phyloP scores from a whole-genome alignment of 2,797 vertebrate species.

The Ctenopoma multispine region DNA sequence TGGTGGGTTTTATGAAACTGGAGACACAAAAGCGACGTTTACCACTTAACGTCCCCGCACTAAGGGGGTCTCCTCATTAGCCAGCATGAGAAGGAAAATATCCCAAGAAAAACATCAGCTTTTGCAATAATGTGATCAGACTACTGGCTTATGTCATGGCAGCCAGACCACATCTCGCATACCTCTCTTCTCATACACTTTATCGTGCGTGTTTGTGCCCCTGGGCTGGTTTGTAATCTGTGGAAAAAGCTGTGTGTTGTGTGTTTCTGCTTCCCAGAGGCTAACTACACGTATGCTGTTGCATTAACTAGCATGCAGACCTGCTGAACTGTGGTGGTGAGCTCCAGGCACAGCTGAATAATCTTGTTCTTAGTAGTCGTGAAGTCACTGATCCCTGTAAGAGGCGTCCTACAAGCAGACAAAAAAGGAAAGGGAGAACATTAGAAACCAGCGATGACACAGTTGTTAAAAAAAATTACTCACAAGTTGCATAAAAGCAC shows the following conservation, averaged over 20 bases:
- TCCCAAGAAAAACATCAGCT: constrained; percentile 68
- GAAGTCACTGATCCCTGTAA: constrained; percentile 97
- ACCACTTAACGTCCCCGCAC: constrained; percentile 63
- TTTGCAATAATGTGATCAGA: constrained; percentile 67
- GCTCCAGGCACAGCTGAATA: constrained; percentile 97
- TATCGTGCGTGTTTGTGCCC: constrained; percentile 59
- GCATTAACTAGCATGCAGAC: constrained; percentile 80
- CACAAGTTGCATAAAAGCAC: not conserved
- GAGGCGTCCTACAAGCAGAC: constrained; percentile 87
- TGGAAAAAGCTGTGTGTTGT: constrained; percentile 61
- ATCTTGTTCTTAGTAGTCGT: constrained; percentile 98
- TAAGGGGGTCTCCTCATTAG: constrained; percentile 75
- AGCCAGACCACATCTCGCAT: constrained; percentile 74
- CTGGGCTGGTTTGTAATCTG: constrained; percentile 44
- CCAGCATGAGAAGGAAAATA: constrained; percentile 40
- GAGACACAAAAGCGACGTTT: constrained; percentile 67
- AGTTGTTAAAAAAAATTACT: constrained; percentile 1
- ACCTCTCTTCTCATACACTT: constrained; percentile 56
- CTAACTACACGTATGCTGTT: constrained; percentile 38
- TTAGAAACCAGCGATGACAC: constrained; percentile 17
- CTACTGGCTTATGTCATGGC: constrained; percentile 59
- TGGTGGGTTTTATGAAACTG: constrained; percentile 72
- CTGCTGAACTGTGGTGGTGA: constrained; percentile 98
- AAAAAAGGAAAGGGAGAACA: constrained; percentile 47
- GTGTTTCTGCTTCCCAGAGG: constrained; percentile 19